Evolutionary conservation across 2,797 vertebrate genomes (phyloP), one percentile per base, ranked within the genome.

Genomic region (Clamator glandarius): DNA sequence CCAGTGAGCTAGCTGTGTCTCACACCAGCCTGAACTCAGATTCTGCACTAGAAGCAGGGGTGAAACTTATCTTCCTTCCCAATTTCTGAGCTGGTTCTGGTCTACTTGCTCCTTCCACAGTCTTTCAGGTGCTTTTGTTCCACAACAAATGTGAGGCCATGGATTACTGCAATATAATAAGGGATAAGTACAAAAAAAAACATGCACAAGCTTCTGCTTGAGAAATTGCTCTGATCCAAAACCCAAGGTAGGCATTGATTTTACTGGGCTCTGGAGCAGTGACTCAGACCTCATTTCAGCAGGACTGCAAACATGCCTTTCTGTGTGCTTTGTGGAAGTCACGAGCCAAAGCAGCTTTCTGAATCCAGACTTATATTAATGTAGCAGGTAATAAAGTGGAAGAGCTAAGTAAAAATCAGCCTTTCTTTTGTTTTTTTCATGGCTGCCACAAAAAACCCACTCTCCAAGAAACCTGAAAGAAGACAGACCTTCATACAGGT

Each of bases 371-470:
- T 78, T 73, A 81, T 75, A 86, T 61, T 28, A 68, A 66, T 51
- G 50, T 6, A 23, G 39, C 36, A 78, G 46, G 36, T 18, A 72
- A 61, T 42, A 61, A 44, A 67, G 42, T 21, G 35, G 19, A 73
- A 81, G 26, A 24, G 31, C 55, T 66, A 35, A 75, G 50, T 35
- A n/a, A 75, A 44, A 72, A 57, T 2, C 35, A 81, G 29, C 29
- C 12, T 70, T 68, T 69, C 12, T 15, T 63, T 83, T 9, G 14
- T 50, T 75, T 14, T 14, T 50, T 84, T 35, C 36, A 12, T 8
- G 46, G 42, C 44, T 70, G 13, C 54, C 42, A 2, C 3, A 31
- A 15, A 48, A 19, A 84, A 10, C 6, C 0, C 0, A 1, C 39
- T 25, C 46, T 35, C 8, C 18, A 25, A 36, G n/a, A 88, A 74